Base-by-base conservation (phyloP, 2,797 vertebrate species). In the Periparus ater region DNA sequence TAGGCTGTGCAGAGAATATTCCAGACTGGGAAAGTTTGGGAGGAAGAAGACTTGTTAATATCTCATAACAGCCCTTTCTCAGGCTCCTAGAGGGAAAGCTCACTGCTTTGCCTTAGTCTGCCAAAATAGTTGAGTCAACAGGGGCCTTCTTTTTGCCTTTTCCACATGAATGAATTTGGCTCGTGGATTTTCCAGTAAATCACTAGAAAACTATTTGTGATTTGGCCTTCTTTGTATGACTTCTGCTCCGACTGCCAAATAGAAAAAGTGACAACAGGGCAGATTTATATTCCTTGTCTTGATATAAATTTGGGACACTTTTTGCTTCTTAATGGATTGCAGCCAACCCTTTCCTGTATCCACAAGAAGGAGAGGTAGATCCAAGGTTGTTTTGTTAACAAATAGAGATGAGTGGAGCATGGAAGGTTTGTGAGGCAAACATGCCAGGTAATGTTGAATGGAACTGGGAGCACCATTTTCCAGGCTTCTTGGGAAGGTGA, bases 191-290 rank as follows among this genome's bases (percentile, higher is more conserved):
- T 90, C 79, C 79, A 88, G 85, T 94, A 92, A 94, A 94, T 91
- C 94, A 71, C 80, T 89, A 29, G 45, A 87, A 92, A 89, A 63
- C 63, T 93, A 70, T 93, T 95, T 89, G 91, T 86, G 80, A 66
- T 76, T 94, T 93, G 79, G 73, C 91, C 42, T 94, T 78, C 91
- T 78, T 67, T 82, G 79, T 70, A 71, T 1, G 27, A 76, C 76
- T 95, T 70, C 45, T 63, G 14, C 45, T 96, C 48, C 0, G 2
- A 25, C 54, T 92, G 70, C 73, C 70, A 55, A 92, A 91, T n/a
- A 93, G 76, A 80, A 92, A 94, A 94, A 19, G 57, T 60, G 82
- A 42, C 81, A 93, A 62, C n/a, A 54, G 50, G 79, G 85, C 60
- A 91, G 83, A 85, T 92, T 92, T 94, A 57, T 82, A 22, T 53